These are phyloP conservation scores for Lepidocolaptes lacrymiger DNA, from an alignment of 2,797 vertebrate genomes.

Conservation along the genomic window DNA sequence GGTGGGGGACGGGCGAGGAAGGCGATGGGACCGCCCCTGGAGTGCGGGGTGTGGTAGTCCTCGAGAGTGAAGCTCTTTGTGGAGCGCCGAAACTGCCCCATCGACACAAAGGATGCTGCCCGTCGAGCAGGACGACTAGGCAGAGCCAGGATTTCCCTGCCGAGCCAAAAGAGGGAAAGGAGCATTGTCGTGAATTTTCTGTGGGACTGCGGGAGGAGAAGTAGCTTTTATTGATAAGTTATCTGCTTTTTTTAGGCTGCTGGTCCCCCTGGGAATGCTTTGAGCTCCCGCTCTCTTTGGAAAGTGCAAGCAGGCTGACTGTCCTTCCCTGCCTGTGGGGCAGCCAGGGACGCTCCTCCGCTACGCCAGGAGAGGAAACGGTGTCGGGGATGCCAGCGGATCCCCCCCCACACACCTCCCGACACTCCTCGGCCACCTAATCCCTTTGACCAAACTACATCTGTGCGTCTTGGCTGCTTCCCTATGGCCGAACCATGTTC, in stretches of 20 bases:
- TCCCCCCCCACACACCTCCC: not conserved
- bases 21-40: not conserved
- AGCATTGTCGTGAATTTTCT: not conserved
- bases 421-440: not conserved
- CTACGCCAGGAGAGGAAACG: not conserved
- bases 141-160: not conserved
- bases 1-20: not conserved
- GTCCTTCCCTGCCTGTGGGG: not conserved
- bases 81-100: not conserved
- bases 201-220: not conserved
- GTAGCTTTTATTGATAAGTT: not conserved
- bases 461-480: not conserved
- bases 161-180: not conserved
- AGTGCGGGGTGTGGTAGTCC: not conserved
- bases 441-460: not conserved
- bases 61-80: not conserved
- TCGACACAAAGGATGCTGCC: not conserved
- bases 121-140: not conserved
- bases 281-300: not conserved
- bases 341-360: not conserved
- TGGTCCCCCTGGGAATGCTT: not conserved
- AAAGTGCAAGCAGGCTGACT: slow-evolving; percentile 2
- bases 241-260: not conserved
- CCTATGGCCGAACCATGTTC: not conserved
- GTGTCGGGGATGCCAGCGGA: not conserved